A percentile compares a stretch with the other conserved stretches of the same genome.
Conservation (phyloP, 2,113 vertebrate genomes). For the Scytalopus superciliaris region DNA sequence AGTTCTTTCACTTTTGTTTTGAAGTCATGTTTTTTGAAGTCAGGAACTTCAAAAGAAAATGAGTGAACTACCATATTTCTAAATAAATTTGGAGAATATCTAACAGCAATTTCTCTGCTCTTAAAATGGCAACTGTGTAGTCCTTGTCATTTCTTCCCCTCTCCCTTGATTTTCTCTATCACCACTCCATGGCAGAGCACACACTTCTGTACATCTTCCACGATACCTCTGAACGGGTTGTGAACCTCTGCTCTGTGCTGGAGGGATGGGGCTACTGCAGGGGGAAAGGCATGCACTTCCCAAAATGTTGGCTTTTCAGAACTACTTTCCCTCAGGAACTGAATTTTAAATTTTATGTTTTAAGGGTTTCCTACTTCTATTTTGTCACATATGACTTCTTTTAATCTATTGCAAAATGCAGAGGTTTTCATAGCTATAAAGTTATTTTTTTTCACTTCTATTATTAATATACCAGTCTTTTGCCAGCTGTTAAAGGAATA, state of each 20-base stretch:
- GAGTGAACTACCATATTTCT: rapidly evolving
- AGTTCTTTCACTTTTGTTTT: neutral
- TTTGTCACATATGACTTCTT: neutral
- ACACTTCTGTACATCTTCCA: neutral
- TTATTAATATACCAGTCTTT: neutral
- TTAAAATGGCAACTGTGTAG: neutral
- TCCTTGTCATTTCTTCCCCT: neutral
- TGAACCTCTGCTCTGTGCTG: neutral
- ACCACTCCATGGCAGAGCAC: neutral
- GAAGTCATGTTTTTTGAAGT: too few species aligned
- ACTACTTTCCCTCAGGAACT: neutral
- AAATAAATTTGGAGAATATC: neutral
- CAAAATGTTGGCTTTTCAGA: neutral
- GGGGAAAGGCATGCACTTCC: neutral
- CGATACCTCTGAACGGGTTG: neutral
- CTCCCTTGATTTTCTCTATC: neutral
- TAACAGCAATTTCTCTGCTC: neutral
- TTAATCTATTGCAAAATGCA: neutral
- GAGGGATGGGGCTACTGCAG: neutral
- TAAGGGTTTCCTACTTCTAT: neutral
- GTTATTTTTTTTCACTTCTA: neutral
- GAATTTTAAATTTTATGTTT: neutral
- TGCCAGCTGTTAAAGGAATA: neutral
- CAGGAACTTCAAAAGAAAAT: neutral
- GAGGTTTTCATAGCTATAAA: neutral